Conservation (phyloP, 2,113 vertebrate genomes). For the Osmerus mordax region DNA sequence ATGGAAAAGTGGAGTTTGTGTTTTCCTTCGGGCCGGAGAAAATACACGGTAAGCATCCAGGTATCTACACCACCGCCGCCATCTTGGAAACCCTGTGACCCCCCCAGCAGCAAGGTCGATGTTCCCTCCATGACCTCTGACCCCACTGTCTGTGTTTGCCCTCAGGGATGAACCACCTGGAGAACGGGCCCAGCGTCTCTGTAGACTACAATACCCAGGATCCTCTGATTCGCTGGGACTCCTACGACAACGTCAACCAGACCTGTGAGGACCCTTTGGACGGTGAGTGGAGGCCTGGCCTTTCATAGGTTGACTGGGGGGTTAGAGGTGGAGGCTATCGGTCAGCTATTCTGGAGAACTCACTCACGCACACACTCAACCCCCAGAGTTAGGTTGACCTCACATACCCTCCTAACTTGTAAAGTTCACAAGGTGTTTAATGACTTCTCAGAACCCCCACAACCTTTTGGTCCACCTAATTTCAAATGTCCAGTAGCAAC, state of each 20-base stretch:
- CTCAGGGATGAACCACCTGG: conserved; percentile 90
- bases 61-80: neutral
- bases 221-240: conserved; percentile 95
- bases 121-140: conserved; percentile 25
- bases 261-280: conserved; percentile 81
- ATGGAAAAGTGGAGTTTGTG: conserved; percentile 96
- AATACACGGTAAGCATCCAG: conserved; percentile 84
- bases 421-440: conserved; percentile 39
- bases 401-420: neutral
- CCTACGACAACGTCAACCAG: conserved; percentile 89
- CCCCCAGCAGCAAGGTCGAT: neutral
- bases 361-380: no score
- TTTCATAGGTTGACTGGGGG: neutral
- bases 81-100: neutral
- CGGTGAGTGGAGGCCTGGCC: conserved; percentile 64
- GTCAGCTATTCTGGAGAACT: no score
- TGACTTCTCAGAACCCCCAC: conserved; percentile 22
- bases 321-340: no score
- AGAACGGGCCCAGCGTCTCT: conserved; percentile 91
- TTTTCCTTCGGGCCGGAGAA: conserved; percentile 98
- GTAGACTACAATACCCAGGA: conserved; percentile 97
- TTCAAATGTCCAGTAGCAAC: conserved; percentile 9
- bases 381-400: no score
- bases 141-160: conserved; percentile 9
- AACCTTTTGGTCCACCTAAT: neutral